A percentile compares a stretch with the other conserved stretches of the same genome.
These are phyloP conservation scores for Sorex araneus DNA, from an alignment of 2,113 vertebrate genomes.

Conservation along the genomic window DNA sequence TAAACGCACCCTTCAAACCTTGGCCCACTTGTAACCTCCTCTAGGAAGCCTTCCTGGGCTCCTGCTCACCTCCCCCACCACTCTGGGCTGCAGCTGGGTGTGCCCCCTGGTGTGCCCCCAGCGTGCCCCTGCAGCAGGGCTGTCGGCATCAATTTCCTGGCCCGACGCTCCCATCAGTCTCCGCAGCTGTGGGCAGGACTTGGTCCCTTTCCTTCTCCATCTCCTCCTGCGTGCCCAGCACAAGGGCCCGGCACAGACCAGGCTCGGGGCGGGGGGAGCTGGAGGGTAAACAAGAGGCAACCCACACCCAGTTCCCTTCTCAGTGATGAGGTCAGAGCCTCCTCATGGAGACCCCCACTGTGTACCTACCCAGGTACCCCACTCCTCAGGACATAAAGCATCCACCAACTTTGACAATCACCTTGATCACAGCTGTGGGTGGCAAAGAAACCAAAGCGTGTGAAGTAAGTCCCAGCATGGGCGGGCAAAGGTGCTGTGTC, in stretches of 20 bases:
- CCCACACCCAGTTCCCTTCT: neutral
- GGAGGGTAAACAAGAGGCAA: neutral
- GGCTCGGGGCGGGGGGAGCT: neutral
- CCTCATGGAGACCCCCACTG: no score
- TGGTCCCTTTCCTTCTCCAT: neutral
- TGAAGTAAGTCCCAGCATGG: neutral
- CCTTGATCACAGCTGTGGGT: neutral
- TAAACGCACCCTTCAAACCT: slow-evolving; percentile 46
- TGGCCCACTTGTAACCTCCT: neutral
- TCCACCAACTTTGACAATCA: neutral
- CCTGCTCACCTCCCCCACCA: neutral
- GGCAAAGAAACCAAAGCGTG: neutral
- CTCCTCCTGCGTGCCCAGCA: neutral
- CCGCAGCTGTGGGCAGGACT: neutral
- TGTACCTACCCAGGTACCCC: neutral
- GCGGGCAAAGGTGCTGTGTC: neutral
- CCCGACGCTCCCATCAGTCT: neutral
- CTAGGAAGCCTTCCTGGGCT: neutral
- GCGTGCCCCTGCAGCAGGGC: neutral
- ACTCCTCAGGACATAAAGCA: neutral
- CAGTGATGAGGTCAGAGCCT: neutral
- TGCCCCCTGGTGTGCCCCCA: neutral
- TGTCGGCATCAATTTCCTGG: neutral
- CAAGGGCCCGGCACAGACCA: neutral
- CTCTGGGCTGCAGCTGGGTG: neutral